Evolutionary conservation across 2,113 vertebrate species (phyloP).

Genomic region (Pachycephala philippinensis): DNA sequence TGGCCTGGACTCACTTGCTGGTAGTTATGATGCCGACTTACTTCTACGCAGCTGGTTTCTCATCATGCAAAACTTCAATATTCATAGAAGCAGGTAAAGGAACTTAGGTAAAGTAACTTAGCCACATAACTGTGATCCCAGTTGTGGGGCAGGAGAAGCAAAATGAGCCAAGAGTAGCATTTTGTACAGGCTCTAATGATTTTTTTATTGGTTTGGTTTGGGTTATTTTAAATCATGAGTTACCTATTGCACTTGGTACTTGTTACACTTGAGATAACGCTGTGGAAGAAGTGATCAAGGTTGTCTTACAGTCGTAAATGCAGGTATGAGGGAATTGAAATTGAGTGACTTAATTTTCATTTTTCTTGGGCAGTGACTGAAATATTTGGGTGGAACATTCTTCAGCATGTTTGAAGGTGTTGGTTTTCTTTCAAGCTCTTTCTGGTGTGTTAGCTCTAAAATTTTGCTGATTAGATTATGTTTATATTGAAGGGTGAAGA

Average conservation of each 20-base stretch:
- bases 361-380: not conserved
- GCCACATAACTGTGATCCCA: not conserved
- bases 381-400: not conserved
- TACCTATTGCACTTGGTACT: not conserved
- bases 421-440: not conserved
- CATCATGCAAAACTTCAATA: not conserved
- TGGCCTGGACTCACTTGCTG: not conserved
- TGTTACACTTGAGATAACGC: not conserved
- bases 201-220: not conserved
- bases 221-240: not conserved
- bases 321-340: not conserved
- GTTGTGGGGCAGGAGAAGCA: not conserved
- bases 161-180: not conserved
- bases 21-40: not conserved
- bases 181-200: not conserved
- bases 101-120: not conserved
- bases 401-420: not conserved
- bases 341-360: not conserved
- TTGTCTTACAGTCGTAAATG: not conserved
- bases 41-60: not conserved
- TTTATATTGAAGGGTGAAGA: conserved; percentile 81
- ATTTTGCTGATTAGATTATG: not conserved
- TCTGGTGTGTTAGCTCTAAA: not conserved
- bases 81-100: not conserved
- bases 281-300: not conserved